Conservation (phyloP, 2,797 vertebrate genomes). For the Scleropages formosus region DNA sequence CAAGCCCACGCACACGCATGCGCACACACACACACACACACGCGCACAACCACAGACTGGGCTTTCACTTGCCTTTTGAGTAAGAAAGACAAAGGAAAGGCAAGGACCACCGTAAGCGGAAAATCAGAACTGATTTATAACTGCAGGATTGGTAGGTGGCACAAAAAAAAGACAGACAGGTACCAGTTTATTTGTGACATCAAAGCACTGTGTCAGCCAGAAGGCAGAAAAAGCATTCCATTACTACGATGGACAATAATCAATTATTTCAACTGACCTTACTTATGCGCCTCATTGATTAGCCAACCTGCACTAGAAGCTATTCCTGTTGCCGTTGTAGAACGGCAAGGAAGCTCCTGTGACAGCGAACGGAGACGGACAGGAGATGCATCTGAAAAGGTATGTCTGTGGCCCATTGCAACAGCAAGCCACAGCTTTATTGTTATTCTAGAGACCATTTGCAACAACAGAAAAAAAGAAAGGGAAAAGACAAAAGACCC, state of each 20-base stretch:
- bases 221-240: constrained; percentile 42
- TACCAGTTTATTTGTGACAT: constrained; percentile 33
- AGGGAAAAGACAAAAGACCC: constrained; percentile 18
- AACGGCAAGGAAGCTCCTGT: constrained; percentile 27
- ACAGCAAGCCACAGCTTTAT: constrained; percentile 32
- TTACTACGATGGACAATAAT: constrained; percentile 51
- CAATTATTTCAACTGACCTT: constrained; percentile 51
- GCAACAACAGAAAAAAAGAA: constrained; percentile 30
- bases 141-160: constrained; percentile 8
- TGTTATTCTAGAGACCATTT: constrained; percentile 42
- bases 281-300: constrained; percentile 44
- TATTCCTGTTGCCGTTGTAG: constrained; percentile 43
- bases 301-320: constrained; percentile 34
- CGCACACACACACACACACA: constrained; percentile 6
- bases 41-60: no score
- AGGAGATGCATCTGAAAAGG: constrained; percentile 35
- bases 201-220: constrained; percentile 35
- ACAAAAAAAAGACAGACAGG: constrained; percentile 37
- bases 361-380: neutral
- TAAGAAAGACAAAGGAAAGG: constrained; percentile 24
- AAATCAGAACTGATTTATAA: neutral
- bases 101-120: neutral
- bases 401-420: constrained; percentile 40
- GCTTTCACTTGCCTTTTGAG: constrained; percentile 29
- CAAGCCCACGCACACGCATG: neutral